Percentiles rank a stretch among this genome's conserved stretches.
phyloP scores from a whole-genome alignment of 2,888 invertebrate genomes.

The Epiperipatus broadwayi region DNA sequence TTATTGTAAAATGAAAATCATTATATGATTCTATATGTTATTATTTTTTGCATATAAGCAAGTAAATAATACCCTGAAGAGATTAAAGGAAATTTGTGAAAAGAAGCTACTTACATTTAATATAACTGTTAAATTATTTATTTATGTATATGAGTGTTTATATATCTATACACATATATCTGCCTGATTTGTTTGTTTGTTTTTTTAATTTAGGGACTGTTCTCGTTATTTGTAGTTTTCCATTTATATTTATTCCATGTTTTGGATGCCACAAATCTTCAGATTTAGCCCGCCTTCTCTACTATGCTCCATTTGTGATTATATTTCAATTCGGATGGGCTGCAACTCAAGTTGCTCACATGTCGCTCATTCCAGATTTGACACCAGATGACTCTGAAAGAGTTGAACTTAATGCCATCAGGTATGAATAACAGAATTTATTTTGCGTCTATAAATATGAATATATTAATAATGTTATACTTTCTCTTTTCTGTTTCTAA shows the following conservation, averaged over 20 bases:
- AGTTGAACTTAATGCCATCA: slow-evolving; percentile 30
- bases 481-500: no score
- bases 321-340: slow-evolving; percentile 39
- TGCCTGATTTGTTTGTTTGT: slow-evolving; percentile 9
- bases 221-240: slow-evolving; percentile 31
- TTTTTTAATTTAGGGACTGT: slow-evolving; percentile 23
- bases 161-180: no score
- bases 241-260: slow-evolving; percentile 32
- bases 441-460: background rate
- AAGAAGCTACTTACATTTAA: no score
- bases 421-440: slow-evolving; percentile 21
- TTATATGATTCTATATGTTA: no score
- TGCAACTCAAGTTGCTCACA: slow-evolving; percentile 35
- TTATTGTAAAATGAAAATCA: no score
- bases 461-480: no score
- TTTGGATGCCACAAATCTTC: slow-evolving; percentile 22
- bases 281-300: slow-evolving; percentile 46
- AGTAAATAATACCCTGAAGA: no score
- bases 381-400: slow-evolving; percentile 27
- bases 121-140: no score
- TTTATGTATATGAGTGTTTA: no score
- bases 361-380: slow-evolving; percentile 35
- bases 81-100: no score
- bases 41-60: no score
- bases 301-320: slow-evolving; percentile 28